A percentile compares a stretch with the other conserved stretches of the same genome.
Evolutionary conservation across 2,888 invertebrate species (phyloP).

Genomic region (Nematopogon swammerdamellus): DNA sequence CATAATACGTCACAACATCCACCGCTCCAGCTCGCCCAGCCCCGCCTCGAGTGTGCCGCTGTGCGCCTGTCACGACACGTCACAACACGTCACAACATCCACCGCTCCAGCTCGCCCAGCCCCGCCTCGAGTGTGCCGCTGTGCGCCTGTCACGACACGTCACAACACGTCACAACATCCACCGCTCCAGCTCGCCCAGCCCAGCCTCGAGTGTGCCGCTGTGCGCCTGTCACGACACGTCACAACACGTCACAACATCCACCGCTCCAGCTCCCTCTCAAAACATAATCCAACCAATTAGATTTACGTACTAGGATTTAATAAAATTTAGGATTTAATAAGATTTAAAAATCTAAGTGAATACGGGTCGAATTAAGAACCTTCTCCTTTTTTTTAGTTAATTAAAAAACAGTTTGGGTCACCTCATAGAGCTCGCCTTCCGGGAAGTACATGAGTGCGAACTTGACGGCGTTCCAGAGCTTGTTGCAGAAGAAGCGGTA

Average conservation of each 20-base stretch:
- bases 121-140: conserved; percentile 21
- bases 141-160: too few species aligned
- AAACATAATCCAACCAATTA: too few species aligned
- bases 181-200: conserved; percentile 77
- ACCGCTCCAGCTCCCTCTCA: conserved; percentile 78
- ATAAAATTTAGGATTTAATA: too few species aligned
- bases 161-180: conserved; percentile 97
- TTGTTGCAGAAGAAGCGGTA: conserved; percentile 98
- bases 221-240: too few species aligned
- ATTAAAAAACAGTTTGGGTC: too few species aligned
- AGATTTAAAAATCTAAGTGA: too few species aligned
- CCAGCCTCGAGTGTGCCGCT: conserved; percentile 22
- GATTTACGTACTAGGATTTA: too few species aligned
- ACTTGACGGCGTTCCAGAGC: conserved; percentile 97
- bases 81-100: conserved; percentile 97
- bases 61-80: too few species aligned
- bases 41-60: conserved; percentile 22
- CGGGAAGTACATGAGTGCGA: conserved; percentile 74
- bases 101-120: conserved; percentile 79
- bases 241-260: conserved; percentile 97
- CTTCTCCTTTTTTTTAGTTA: too few species aligned
- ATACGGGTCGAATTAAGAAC: too few species aligned
- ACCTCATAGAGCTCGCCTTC: conserved; percentile 51
- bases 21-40: conserved; percentile 77
- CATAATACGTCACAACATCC: conserved; percentile 97